Conservation (phyloP, 1,140 invertebrate species). For the Sycophila sp. region DNA sequence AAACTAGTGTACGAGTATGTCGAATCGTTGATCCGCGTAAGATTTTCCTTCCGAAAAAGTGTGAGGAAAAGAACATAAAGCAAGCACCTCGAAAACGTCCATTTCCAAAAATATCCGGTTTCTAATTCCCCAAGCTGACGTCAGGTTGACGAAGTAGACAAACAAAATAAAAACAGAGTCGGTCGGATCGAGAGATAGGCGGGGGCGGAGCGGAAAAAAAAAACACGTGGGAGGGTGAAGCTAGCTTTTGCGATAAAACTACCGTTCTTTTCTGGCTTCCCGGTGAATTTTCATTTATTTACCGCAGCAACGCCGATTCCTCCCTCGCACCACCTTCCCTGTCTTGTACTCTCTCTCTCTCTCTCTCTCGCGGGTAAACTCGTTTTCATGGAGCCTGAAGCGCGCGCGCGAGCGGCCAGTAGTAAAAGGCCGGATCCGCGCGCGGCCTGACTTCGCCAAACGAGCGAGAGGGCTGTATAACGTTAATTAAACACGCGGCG, state of each 20-base stretch:
- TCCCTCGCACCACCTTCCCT: too few species aligned
- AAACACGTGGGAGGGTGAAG: not conserved
- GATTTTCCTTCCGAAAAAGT: too few species aligned
- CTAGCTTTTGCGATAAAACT: conserved; percentile 5
- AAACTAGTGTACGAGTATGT: too few species aligned
- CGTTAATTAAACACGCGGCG: conserved; percentile 33
- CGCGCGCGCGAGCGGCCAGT: not conserved
- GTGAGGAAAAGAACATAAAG: too few species aligned
- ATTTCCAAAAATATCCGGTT: not conserved
- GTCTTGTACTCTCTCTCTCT: too few species aligned
- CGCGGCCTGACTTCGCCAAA: not conserved
- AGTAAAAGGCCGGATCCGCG: not conserved
- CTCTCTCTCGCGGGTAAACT: conserved; percentile 21
- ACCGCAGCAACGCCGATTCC: not conserved
- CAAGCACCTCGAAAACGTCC: not conserved
- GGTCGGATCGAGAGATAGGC: too few species aligned
- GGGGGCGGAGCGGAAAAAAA: too few species aligned
- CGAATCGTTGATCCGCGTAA: too few species aligned
- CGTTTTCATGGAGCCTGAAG: conserved; percentile 35
- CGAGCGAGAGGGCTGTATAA: not conserved
- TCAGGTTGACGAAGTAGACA: not conserved
- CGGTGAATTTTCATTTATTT: conserved; percentile 26
- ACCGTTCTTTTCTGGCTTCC: not conserved
- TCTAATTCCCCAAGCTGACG: conserved; percentile 1
- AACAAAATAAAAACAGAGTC: not conserved